These are phyloP conservation scores for Halocaridina rubra DNA, from an alignment of 2,888 invertebrate genomes.

Conservation along the genomic window DNA sequence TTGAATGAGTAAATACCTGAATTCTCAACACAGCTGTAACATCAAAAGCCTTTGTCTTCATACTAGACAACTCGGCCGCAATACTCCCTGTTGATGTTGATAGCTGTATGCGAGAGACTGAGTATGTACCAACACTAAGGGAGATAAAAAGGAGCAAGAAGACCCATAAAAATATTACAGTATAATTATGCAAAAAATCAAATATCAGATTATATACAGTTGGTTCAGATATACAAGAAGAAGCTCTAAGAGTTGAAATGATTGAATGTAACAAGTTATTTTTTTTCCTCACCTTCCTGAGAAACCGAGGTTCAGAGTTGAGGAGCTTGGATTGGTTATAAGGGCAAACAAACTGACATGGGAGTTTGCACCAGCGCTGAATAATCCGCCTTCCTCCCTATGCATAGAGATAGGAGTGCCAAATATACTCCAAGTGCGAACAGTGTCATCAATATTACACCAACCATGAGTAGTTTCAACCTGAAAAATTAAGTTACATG, in stretches of 20 bases:
- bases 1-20: constrained; percentile 5
- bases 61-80: neutral
- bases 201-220: no score
- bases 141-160: no score
- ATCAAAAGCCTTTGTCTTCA: neutral
- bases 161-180: no score
- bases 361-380: constrained; percentile 6
- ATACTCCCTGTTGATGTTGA: neutral
- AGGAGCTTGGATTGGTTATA: constrained; percentile 34
- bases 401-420: constrained; percentile 23
- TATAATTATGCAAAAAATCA: no score
- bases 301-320: constrained; percentile 18
- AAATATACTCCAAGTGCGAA: constrained; percentile 7
- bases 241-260: no score
- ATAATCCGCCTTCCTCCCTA: constrained; percentile 10
- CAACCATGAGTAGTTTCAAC: constrained; percentile 16
- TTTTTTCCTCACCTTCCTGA: no score
- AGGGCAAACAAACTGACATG: constrained; percentile 23
- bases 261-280: no score
- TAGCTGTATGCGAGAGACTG: neutral
- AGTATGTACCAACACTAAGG: constrained; percentile 21
- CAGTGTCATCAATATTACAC: constrained; percentile 4
- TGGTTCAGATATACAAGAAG: no score
- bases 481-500: no score
- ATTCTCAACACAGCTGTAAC: neutral